Percentiles rank a stretch among this genome's conserved stretches.
Evolutionary conservation across 2,797 vertebrate genomes (phyloP).

Genomic region (Channa striata): DNA sequence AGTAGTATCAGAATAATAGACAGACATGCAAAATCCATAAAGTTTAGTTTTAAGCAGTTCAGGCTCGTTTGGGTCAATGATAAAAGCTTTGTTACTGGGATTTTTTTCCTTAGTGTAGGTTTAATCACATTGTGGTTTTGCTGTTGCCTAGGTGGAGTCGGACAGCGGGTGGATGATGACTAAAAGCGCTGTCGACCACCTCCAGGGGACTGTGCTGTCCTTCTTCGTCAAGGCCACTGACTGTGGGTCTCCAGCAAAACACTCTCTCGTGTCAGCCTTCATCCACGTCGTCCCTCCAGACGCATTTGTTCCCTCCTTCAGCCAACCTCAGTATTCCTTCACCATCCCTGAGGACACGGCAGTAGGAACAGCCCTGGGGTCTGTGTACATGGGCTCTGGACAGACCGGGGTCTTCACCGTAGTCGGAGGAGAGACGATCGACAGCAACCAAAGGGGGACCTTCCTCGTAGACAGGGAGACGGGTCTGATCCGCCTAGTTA

Average conservation of each 20-base stretch:
- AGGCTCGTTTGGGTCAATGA: background rate
- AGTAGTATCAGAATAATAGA: too few relatives aligned
- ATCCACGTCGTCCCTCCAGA: constrained; percentile 94
- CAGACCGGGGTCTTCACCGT: constrained; percentile 85
- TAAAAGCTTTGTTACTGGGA: background rate
- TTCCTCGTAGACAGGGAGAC: constrained; percentile 93
- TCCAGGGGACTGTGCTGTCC: constrained; percentile 93
- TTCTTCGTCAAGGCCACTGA: constrained; percentile 97
- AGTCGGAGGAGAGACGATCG: constrained; percentile 88
- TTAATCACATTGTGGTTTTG: constrained; percentile 3
- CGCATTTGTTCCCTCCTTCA: constrained; percentile 92
- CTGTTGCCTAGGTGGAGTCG: constrained; percentile 83
- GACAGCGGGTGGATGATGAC: constrained; percentile 94
- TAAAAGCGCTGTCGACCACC: constrained; percentile 91
- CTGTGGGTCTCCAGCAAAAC: constrained; percentile 90
- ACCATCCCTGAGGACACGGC: constrained; percentile 93
- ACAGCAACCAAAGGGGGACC: constrained; percentile 91
- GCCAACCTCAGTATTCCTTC: constrained; percentile 96
- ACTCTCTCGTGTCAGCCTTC: constrained; percentile 92
- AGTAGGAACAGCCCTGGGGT: constrained; percentile 91
- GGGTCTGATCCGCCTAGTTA: constrained; percentile 90
- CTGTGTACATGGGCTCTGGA: constrained; percentile 89
- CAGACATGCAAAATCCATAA: too few relatives aligned
- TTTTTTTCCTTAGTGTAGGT: background rate
- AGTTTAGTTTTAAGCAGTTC: background rate